phyloP scores from a whole-genome alignment of 2,797 vertebrate genomes.

The Nyctalus aviator region DNA sequence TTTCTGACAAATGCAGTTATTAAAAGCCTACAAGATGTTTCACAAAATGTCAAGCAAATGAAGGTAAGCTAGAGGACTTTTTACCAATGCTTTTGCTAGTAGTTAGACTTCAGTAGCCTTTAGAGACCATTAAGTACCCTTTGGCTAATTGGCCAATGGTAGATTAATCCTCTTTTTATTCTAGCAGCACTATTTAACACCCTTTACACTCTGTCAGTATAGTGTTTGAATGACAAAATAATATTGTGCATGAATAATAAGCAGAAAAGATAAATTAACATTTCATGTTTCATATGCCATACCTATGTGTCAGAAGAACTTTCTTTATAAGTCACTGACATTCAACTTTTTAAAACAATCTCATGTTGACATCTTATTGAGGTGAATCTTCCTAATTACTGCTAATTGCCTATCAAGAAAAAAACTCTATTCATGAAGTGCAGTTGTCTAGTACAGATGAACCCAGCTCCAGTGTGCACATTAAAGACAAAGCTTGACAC shows the following conservation, averaged over 20 bases:
- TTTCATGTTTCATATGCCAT: slow-evolving; percentile 90
- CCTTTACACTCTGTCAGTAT: slow-evolving; percentile 89
- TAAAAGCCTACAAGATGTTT: slow-evolving; percentile 82
- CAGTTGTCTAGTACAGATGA: slow-evolving; percentile 87
- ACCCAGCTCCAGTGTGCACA: slow-evolving; percentile 81
- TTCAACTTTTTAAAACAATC: slow-evolving; percentile 87
- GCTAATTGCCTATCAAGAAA: slow-evolving; percentile 89
- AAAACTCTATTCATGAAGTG: slow-evolving; percentile 84
- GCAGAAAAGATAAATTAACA: slow-evolving; percentile 91
- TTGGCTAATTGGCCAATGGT: slow-evolving; percentile 91
- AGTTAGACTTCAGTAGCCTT: slow-evolving; percentile 91
- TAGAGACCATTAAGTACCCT: slow-evolving; percentile 91
- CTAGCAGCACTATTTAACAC: slow-evolving; percentile 89
- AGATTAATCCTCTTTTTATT: slow-evolving; percentile 91
- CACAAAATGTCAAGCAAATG: slow-evolving; percentile 88
- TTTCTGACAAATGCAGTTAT: slow-evolving; percentile 83
- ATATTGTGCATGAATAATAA: slow-evolving; percentile 92
- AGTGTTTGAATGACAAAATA: slow-evolving; percentile 91
- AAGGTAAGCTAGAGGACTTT: slow-evolving; percentile 90
- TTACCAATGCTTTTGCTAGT: slow-evolving; percentile 87
- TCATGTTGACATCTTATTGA: slow-evolving; percentile 88
- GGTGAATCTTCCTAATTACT: slow-evolving; percentile 90
- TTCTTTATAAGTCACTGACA: slow-evolving; percentile 88
- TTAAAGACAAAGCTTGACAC: slow-evolving; percentile 86
- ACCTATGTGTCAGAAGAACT: slow-evolving; percentile 86